Percentiles rank a stretch among this genome's conserved stretches.
Conservation (phyloP, 1,140 invertebrate species). For the Caenorhabditis inopinata region DNA sequence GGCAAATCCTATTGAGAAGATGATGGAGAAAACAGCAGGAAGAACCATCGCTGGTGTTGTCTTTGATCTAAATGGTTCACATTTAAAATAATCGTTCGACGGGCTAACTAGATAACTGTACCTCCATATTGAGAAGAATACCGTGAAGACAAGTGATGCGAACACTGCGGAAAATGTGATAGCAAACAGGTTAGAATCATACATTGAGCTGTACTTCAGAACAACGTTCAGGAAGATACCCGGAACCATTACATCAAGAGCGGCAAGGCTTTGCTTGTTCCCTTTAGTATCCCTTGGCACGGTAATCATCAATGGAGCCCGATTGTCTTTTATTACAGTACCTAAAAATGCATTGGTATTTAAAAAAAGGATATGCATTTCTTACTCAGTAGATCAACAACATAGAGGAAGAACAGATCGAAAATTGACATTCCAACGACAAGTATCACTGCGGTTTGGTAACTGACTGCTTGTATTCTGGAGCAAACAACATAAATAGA, state of each 20-base stretch:
- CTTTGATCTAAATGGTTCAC: neutral
- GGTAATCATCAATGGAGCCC: constrained; percentile 32
- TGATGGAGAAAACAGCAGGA: neutral
- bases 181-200: constrained; percentile 34
- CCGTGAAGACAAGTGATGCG: neutral
- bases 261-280: constrained; percentile 30
- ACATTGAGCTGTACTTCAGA: constrained; percentile 48
- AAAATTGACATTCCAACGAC: constrained; percentile 14
- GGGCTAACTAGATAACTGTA: too few relatives aligned
- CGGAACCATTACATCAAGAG: constrained; percentile 32
- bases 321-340: constrained; percentile 20
- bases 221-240: constrained; percentile 37
- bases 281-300: constrained; percentile 37
- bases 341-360: neutral
- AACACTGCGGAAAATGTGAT: constrained; percentile 21
- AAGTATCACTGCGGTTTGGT: constrained; percentile 38
- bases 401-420: constrained; percentile 43
- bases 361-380: neutral
- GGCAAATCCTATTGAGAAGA: neutral
- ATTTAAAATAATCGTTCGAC: too few relatives aligned
- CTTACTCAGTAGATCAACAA: constrained; percentile 42
- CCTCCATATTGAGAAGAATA: constrained; percentile 36
- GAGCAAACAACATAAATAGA: constrained; percentile 25
- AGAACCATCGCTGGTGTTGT: constrained; percentile 18
- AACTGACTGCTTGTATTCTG: constrained; percentile 37